These are phyloP conservation scores for Palloptera scutellata DNA, from an alignment of 2,888 invertebrate species.

Conservation along the genomic window DNA sequence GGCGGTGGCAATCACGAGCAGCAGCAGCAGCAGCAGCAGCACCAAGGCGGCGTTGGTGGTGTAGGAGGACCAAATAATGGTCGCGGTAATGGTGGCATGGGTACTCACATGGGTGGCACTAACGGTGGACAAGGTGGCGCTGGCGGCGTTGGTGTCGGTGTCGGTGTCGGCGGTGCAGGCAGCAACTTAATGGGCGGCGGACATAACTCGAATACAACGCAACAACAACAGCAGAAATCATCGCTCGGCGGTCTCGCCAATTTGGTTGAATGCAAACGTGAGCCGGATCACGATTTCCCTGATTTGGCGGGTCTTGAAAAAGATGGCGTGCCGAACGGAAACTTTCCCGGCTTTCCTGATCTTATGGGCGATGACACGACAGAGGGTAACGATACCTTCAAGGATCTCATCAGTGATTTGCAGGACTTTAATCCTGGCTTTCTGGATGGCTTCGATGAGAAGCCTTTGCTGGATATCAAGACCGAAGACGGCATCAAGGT, in stretches of 20 bases:
- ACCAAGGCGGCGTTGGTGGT: conserved; percentile 54
- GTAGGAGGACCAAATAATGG: conserved; percentile 49
- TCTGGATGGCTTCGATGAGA: conserved; percentile 78
- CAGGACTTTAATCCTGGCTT: conserved; percentile 83
- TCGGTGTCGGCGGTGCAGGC: conserved; percentile 45
- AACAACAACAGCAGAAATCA: conserved; percentile 42
- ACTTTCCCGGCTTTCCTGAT: conserved; percentile 81
- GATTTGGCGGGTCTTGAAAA: conserved; percentile 86
- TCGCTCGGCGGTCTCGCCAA: conserved; percentile 69
- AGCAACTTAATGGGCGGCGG: conserved; percentile 62
- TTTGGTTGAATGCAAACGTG: conserved; percentile 83
- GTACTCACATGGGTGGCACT: conserved; percentile 40
- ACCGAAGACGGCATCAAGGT: conserved; percentile 64
- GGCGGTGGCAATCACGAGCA: conserved; percentile 28
- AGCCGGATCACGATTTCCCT: conserved; percentile 87
- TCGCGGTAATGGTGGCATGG: conserved; percentile 44
- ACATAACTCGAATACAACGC: conserved; percentile 62
- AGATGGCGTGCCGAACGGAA: conserved; percentile 77
- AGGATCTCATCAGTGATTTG: conserved; percentile 87
- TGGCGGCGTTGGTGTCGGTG: conserved; percentile 41
- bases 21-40: conserved; percentile 51
- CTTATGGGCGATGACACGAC: conserved; percentile 85
- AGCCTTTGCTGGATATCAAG: conserved; percentile 63
- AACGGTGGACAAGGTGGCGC: conserved; percentile 52
- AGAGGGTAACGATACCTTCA: conserved; percentile 81